Evolutionary conservation across 2,888 invertebrate species (phyloP).

Genomic region (Hydrotaea diabolus): DNA sequence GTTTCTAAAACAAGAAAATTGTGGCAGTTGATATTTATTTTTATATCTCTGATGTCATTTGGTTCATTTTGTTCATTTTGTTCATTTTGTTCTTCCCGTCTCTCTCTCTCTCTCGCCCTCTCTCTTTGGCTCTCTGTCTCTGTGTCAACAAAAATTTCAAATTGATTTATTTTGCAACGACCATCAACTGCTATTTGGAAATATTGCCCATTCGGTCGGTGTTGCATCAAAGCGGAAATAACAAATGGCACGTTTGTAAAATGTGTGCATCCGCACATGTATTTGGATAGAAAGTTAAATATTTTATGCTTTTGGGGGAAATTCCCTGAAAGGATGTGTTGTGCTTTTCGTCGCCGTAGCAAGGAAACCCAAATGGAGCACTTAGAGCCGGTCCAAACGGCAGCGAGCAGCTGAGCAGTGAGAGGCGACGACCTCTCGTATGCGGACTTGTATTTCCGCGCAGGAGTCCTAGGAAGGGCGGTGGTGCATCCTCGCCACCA

Average conservation of each 20-base stretch:
- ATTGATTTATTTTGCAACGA: conserved; percentile 62
- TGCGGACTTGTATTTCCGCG: background rate
- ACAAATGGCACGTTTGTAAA: conserved; percentile 65
- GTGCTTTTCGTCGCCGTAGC: background rate
- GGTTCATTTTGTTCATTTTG: background rate
- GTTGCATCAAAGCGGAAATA: conserved; percentile 66
- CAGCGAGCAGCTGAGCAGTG: background rate
- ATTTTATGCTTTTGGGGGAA: conserved; percentile 51
- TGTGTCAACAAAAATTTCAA: conserved; percentile 63
- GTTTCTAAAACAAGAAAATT: conserved; percentile 16
- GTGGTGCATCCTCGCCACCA: background rate
- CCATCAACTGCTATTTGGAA: conserved; percentile 38
- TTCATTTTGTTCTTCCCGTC: background rate
- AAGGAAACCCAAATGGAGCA: background rate
- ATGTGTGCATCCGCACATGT: conserved; percentile 63
- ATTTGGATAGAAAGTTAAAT: conserved; percentile 57
- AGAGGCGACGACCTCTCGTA: background rate
- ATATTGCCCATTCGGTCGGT: conserved; percentile 51
- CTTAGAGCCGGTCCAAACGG: background rate
- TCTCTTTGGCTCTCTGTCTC: background rate
- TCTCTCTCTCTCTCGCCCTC: too few relatives aligned
- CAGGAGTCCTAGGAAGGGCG: conserved; percentile 6
- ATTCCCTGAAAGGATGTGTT: conserved; percentile 2
- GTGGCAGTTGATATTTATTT: conserved; percentile 18
- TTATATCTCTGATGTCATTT: background rate